These are phyloP conservation scores for Chloroceryle inda DNA, from an alignment of 2,797 vertebrate genomes.

Conservation along the genomic window DNA sequence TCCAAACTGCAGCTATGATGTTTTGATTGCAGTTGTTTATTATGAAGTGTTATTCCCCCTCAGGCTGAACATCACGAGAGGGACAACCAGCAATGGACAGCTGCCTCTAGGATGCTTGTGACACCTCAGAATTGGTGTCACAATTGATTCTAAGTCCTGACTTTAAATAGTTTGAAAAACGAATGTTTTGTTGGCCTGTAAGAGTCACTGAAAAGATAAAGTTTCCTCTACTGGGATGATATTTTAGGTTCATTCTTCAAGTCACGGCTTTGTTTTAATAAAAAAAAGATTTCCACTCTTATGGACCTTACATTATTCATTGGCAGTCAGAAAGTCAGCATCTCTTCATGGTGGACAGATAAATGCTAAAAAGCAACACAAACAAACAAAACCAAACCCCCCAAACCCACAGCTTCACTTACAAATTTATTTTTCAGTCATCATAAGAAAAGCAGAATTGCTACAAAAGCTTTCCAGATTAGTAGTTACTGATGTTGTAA, in stretches of 20 bases:
- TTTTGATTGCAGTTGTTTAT: background rate
- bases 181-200: background rate
- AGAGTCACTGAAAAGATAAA: background rate
- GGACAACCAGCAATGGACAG: background rate
- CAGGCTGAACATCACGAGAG: background rate
- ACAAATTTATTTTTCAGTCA: background rate
- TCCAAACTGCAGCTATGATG: background rate
- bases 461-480: background rate
- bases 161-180: background rate
- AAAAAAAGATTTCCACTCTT: background rate
- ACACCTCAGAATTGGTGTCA: background rate
- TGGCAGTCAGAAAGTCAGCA: background rate
- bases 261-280: background rate
- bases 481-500: background rate
- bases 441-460: background rate
- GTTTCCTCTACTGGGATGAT: background rate
- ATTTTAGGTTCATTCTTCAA: background rate
- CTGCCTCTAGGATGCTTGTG: background rate
- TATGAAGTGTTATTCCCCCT: background rate
- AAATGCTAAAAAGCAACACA: background rate
- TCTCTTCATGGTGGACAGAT: background rate
- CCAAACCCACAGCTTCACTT: background rate
- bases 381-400: background rate
- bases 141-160: background rate
- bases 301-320: fast-evolving